These are phyloP conservation scores for Schlechtendalia chinensis DNA, from an alignment of 1,140 invertebrate genomes.

Conservation along the genomic window DNA sequence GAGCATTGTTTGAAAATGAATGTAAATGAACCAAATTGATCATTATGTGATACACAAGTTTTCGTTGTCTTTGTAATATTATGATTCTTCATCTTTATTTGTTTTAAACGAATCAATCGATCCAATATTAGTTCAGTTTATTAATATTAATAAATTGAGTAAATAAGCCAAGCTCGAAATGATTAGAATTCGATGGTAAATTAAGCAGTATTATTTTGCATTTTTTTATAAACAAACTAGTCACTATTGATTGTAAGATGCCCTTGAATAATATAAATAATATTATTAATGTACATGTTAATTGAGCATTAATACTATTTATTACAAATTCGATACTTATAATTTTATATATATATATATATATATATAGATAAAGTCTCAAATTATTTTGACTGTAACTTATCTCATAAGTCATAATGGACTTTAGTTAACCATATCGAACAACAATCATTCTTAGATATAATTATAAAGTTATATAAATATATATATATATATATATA, in stretches of 20 bases:
- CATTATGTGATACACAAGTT: conserved; percentile 28
- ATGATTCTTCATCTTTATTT: conserved; percentile 1
- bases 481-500: conserved; percentile 21
- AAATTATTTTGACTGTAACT: too few species aligned
- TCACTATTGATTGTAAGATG: conserved; percentile 15
- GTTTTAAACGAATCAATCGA: neutral
- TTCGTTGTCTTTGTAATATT: conserved; percentile 11
- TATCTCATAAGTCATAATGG: neutral
- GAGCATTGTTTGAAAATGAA: neutral
- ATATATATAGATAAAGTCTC: neutral
- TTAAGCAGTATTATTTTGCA: conserved; percentile 46
- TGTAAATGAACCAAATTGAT: neutral
- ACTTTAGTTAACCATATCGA: neutral
- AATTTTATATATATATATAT: neutral
- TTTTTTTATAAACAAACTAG: conserved; percentile 41
- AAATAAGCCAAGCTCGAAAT: neutral
- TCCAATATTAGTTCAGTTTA: too few species aligned
- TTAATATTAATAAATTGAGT: neutral
- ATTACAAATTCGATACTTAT: conserved; percentile 8
- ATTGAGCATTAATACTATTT: neutral
- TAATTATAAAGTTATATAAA: conserved; percentile 10
- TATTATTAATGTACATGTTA: conserved; percentile 7
- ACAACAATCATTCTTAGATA: conserved; percentile 40
- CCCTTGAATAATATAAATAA: neutral
- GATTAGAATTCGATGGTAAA: conserved; percentile 28